Evolutionary conservation across 2,113 vertebrate genomes (phyloP), one percentile per base, ranked within the genome.

Genomic region (Motacilla tschutschensis): DNA sequence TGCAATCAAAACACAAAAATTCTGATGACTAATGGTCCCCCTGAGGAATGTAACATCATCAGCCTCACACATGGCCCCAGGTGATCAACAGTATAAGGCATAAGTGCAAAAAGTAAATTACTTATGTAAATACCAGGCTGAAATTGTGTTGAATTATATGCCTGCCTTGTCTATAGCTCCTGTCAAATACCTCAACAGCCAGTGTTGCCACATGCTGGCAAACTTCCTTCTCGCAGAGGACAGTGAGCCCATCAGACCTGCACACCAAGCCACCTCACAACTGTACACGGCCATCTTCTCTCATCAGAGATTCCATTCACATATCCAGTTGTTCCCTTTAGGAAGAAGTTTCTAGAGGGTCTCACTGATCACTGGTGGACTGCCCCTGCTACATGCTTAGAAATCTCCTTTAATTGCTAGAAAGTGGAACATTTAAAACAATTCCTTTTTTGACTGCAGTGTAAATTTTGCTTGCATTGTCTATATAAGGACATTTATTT

Each of bases 11-110:
- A 64, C 25, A 40, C 5, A 22, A 46, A 82, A 64, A 31, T 2
- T 2, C 1, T 4, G 40, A 17, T 3, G 3, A 10, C 35, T 58
- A 2, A 1, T 1, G 0, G 47, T 13, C 3, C 12, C 5, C 12
- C 7, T 1, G 0, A 54, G 26, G 36, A 58, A 40, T 31, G 20
- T 10, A 46, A 48, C 24, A 40, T 28, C 2, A 0, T 24, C 40
- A 69, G 51, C 28, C 33, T 57, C 5, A 2, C 14, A 44, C 12
- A 18, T 0, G 0, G 59, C 13, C 28, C 16, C 35, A 60, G 21
- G 5, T 64, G 17, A 57, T n/a, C 20, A 69, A 57, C 12, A 69
- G 8, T 5, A 1, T 8, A 43, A 11, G 10, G 40, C 2, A 0
- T 29, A 85, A 48, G 2, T 36, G 19, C 14, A 55, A 65, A 46